These are phyloP conservation scores for Erynnis tages DNA, from an alignment of 2,888 invertebrate genomes.

Conservation along the genomic window DNA sequence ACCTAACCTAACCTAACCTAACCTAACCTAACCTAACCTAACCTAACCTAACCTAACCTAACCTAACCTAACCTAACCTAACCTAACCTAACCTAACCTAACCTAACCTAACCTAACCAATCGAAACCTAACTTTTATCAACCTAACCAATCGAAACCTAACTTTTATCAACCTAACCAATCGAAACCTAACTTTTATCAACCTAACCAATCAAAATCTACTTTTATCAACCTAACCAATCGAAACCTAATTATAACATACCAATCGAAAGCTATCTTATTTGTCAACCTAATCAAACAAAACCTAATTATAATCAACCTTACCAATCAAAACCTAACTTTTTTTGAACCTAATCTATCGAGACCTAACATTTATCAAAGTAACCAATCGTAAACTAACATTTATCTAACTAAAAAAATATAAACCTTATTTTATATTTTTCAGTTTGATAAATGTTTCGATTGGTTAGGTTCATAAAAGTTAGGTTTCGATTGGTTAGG, in stretches of 20 bases:
- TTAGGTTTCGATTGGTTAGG: too few relatives aligned
- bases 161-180: conserved; percentile 9
- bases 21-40: conserved; percentile 17
- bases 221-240: background rate
- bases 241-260: background rate
- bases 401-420: background rate
- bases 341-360: background rate
- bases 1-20: conserved; percentile 23
- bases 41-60: conserved; percentile 22
- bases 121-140: conserved; percentile 17
- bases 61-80: conserved; percentile 22
- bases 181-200: background rate
- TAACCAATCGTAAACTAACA: background rate
- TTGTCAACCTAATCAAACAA: background rate
- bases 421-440: background rate
- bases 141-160: conserved; percentile 19
- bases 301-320: too few relatives aligned
- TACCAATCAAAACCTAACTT: too few relatives aligned
- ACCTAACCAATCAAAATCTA: background rate
- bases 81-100: conserved; percentile 13
- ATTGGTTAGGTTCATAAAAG: conserved; percentile 5
- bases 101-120: conserved; percentile 19
- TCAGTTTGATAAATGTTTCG: conserved; percentile 13
- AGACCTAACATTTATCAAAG: background rate
- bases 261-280: too few relatives aligned